Base-by-base conservation (phyloP, 1,140 invertebrate genomes). In the Camponotus vicinus region DNA sequence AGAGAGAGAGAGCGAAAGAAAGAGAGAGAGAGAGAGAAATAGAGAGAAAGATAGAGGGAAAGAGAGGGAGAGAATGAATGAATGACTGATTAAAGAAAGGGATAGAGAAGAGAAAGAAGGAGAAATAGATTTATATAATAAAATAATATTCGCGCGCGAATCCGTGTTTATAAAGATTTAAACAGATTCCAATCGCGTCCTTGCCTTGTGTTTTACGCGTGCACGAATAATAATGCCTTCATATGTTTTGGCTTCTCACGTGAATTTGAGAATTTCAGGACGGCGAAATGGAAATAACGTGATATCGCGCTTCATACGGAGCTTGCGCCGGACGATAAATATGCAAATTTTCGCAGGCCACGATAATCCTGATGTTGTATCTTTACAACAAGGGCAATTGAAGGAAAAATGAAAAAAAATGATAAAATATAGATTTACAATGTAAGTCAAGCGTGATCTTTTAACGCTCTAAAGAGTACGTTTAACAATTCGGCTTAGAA, bases 241-340 rank as follows among this genome's bases (percentile, higher is more conserved):
- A 94, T 94, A 94, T 94, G 93, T 94, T 94, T 94, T 94, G 94
- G 94, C 93, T 94, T 93, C 82, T 89, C 85, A 91, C 87, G 92
- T 77, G 89, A 92, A 91, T 91, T 89, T 91, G 89, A 69, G 86
- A 86, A 52, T 77, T 87, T 90, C 49, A 34, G 87, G 75, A 85
- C 49, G 88, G 79, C 42, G 59, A 78, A 61, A 45, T 76, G 67
- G 80, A 71, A 79, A 87, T 89, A 42, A 86, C 40, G 63, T 49
- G 61, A 80, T 59, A 32, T 61, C 27, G 69, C 67, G 55, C 79
- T 42, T 71, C 77, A 55, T 45, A 27, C 67, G 42, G 37, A 80
- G 37, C 34, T n/a, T 52, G 34, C 55, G 40, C 15, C 63, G 55
- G 55, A 27, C 37, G 11, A 83, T 83, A 73, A 83, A 63, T 61